Evolutionary conservation across 2,113 vertebrate genomes (phyloP), one percentile per base, ranked within the genome.

Genomic region (Anser cygnoides): DNA sequence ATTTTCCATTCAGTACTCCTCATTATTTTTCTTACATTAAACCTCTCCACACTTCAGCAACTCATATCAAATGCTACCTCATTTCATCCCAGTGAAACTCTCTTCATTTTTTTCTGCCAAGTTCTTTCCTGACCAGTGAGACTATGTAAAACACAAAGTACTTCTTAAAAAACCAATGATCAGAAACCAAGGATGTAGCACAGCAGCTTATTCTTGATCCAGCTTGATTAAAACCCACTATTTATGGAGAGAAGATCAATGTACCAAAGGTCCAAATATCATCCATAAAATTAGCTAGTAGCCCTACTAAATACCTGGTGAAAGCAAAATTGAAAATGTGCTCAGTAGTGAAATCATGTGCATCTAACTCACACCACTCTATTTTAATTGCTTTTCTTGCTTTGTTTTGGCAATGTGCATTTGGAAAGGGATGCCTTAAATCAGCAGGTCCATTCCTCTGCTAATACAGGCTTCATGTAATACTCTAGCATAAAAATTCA

Each of bases 301-400:
- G 49, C 43, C 87, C 19, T 91, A 54, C 55, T 71, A 74, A 78
- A 62, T 7, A 20, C 11, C 2, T 55, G 11, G 23, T 41, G 65
- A 2, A 81, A 29, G 22, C 1, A 54, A 68, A 81, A 77, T 3
- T 33, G 18, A 76, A 65, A 76, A 87, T 8, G 10, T 1, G 2
- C 59, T 93, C 44, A 54, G 20, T 44, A 54, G 66, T 74, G 77
- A 13, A 39, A 44, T 10, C n/a, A 29, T 0, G 1, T 29, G 29
- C 26, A 29, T 63, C 65, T 37, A 74, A 11, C 29, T 43, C 50
- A 46, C 8, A 20, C 16, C 0, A 0, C 8, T 49, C 5, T 8
- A 41, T 41, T 61, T 89, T 33, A 43, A 62, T 15, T 17, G 3
- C 16, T n/a, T 33, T 71, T 85, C 52, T 65, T 8, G 22, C 13